Conservation (phyloP, 2,888 invertebrate genomes). For the Digitonthophagus gazella region DNA sequence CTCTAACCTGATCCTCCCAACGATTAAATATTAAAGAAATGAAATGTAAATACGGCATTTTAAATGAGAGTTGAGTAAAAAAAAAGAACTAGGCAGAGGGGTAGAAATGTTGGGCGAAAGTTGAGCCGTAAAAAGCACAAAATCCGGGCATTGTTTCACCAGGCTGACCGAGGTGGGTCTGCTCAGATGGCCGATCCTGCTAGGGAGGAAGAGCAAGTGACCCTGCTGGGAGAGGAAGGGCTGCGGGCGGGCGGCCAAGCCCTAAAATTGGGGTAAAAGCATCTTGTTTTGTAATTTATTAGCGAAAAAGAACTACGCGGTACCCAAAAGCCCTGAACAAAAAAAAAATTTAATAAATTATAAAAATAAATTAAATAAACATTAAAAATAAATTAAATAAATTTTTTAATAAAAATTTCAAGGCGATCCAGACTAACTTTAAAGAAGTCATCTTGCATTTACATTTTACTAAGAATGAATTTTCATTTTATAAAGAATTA, state of each 20-base stretch:
- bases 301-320: background rate
- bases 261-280: slow-evolving; percentile 90
- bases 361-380: too few species aligned
- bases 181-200: slow-evolving; percentile 96
- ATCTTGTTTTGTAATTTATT: background rate
- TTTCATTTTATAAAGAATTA: too few species aligned
- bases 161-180: slow-evolving; percentile 65
- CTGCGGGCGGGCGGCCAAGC: slow-evolving; percentile 94
- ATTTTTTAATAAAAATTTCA: background rate
- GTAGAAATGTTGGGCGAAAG: slow-evolving; percentile 27
- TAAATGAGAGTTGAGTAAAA: background rate
- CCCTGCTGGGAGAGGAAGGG: slow-evolving; percentile 94
- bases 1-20: background rate
- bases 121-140: slow-evolving; percentile 24
- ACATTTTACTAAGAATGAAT: too few species aligned
- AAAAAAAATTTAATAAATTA: background rate
- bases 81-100: slow-evolving; percentile 19
- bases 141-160: slow-evolving; percentile 60
- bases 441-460: too few species aligned
- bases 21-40: slow-evolving; percentile 16
- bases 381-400: too few species aligned
- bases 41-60: background rate
- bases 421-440: background rate
- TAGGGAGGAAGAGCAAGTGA: slow-evolving; percentile 93
- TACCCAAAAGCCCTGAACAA: background rate